phyloP scores from a whole-genome alignment of 2,113 vertebrate species.

The Neopipo cinnamomea region DNA sequence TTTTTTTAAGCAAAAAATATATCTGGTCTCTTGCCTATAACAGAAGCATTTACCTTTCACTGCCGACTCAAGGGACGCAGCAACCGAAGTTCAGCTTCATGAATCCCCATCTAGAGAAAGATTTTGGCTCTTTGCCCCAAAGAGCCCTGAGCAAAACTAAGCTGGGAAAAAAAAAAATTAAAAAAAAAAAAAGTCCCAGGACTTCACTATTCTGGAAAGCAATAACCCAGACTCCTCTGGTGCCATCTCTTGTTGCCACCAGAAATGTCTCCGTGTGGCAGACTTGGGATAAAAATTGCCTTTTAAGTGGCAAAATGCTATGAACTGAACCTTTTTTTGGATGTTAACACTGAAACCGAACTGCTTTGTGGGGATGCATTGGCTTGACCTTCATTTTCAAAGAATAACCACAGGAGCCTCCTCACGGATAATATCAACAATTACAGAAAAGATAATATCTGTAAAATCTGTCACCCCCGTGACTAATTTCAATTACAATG shows the following conservation, averaged over 20 bases:
- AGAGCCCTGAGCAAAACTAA: neutral
- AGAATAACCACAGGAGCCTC: neutral
- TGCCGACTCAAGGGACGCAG: neutral
- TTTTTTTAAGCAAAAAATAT: too few species aligned
- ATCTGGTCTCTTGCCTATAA: too few species aligned
- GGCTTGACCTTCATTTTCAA: constrained; percentile 14
- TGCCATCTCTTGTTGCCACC: neutral
- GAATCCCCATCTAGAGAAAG: neutral
- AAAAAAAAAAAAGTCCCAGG: neutral
- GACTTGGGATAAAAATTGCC: neutral
- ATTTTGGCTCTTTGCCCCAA: neutral
- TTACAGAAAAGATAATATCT: neutral
- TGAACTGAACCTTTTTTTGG: neutral
- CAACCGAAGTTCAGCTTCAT: neutral
- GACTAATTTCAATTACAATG: neutral
- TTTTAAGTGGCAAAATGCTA: neutral
- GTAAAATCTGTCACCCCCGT: neutral
- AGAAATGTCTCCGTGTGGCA: neutral
- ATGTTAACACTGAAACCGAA: neutral
- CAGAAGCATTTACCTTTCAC: fast-evolving
- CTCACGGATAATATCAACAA: neutral
- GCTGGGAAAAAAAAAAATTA: neutral
- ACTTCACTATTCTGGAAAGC: neutral
- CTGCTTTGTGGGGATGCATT: neutral
- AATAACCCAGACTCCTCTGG: neutral